phyloP scores from a whole-genome alignment of 2,797 vertebrate species.

The Halcyon leucocephala region DNA sequence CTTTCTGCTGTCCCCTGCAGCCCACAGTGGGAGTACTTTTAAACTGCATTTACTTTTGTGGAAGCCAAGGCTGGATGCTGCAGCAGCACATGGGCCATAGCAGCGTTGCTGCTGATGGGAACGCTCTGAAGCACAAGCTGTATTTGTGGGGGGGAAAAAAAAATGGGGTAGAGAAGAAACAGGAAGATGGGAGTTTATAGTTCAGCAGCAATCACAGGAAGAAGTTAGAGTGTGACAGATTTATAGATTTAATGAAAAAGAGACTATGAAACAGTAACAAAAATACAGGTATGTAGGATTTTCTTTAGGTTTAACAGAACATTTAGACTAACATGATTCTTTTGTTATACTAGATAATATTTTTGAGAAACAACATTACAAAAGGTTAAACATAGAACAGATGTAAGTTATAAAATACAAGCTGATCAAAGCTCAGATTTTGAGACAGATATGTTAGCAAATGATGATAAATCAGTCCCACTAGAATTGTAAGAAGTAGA shows the following conservation, averaged over 20 bases:
- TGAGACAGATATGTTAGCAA: slow-evolving; percentile 95
- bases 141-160: background rate
- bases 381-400: slow-evolving; percentile 98
- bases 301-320: slow-evolving; percentile 74
- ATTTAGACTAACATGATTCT: slow-evolving; percentile 82
- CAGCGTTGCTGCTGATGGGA: background rate
- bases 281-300: slow-evolving; percentile 60
- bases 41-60: slow-evolving; percentile 78
- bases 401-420: slow-evolving; percentile 98
- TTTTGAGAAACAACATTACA: slow-evolving; percentile 93
- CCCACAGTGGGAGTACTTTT: background rate
- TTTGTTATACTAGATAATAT: slow-evolving; percentile 90
- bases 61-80: slow-evolving; percentile 43
- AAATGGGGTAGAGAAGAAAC: background rate
- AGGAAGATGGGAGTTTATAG: background rate
- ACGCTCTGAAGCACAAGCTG: background rate
- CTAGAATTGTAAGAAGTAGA: slow-evolving; percentile 92
- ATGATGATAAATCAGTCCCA: slow-evolving; percentile 99
- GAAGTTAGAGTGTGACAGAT: background rate
- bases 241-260: slow-evolving; percentile 70
- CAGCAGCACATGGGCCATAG: slow-evolving; percentile 74
- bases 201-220: background rate
- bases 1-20: slow-evolving; percentile 8
- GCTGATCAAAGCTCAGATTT: slow-evolving; percentile 96
- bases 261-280: slow-evolving; percentile 69